Base-by-base conservation (phyloP, 2,797 vertebrate species). In the Anolis apletophallus region DNA sequence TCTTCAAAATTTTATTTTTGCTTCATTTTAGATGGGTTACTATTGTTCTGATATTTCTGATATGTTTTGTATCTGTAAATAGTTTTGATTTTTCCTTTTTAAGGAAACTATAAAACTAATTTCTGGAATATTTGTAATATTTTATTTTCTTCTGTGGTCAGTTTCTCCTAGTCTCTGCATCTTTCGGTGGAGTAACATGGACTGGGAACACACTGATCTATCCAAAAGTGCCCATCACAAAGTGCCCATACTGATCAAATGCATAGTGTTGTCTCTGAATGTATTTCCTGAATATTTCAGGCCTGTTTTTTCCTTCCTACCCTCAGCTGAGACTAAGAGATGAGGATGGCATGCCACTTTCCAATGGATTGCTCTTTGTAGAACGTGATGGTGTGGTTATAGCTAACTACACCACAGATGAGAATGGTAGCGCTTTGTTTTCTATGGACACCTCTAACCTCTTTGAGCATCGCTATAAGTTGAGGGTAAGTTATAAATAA, bases 261-360 rank as follows among this genome's bases (percentile, higher is more conserved):
- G 40, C 40, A n/a, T 32, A 52, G 19, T 6, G 12, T 10, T 74
- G 55, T 59, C 78, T 40, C 36, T 29, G 54, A 80, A 82, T 29
- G n/a, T 26, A 5, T 13, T 55, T 29, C 52, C 32, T 57, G 23
- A 79, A n/a, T n/a, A 79, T n/a, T 36, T 46, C n/a, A 34, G 3
- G n/a, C 46, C 14, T 69, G 12, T 11, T 16, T 68, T 68, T 59
- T 81, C 16, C 29, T 75, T n/a, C 83, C 52, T 67, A 1, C 21
- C 21, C 19, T 17, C 94, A 98, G 97, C 89, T 98, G 69, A 96
- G 94, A 91, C 61, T 97, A 85, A 90, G 88, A 0, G 93, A 94
- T 61, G 85, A 95, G 17, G 75, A 94, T 79, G 87, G 86, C 12
- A 81, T 64, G n/a, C 95, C 96, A 0, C 79, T 96, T 17, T 81